Base-by-base conservation (phyloP, 2,888 invertebrate genomes). In the Caenorhabditis angaria region DNA sequence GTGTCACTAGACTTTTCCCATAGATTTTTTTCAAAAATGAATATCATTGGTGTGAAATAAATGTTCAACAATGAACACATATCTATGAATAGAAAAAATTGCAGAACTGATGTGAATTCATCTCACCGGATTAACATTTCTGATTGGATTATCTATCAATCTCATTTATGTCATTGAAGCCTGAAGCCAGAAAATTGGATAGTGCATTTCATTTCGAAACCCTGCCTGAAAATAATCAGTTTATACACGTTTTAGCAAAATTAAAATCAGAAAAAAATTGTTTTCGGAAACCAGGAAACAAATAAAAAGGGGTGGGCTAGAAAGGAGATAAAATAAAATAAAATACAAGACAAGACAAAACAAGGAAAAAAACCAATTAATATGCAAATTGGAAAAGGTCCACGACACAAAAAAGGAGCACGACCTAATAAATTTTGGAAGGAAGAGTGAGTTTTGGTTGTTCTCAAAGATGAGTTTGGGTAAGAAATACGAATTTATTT, bases 381-480 rank as follows among this genome's bases (percentile, higher is more conserved):
- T 62, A 50, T 63, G 60, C 56, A 63, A 64, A 64, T 64, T 54
- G 60, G 60, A 51, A 60, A 62, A 66, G 35, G 56, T n/a, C 47
- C 29, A 57, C 47, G 47, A 62, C 54, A 58, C 59, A 62, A 56
- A 56, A 68, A 60, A 56, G 53, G 61, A 66, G 57, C 61, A 61
- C 8, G 41, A 41, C 41, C 41, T 41, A 41, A 41, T 41, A 41
- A 41, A 41, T 41, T 41, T 41, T 18, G 18, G 41, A 14, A 58
- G 67, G 62, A 67, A 67, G 56, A 54, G 54, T 41, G 41, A 41
- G 41, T 41, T 41, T 41, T 41, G 5, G 41, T 41, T 18, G 41
- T 41, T 12, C 28, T 35, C 53, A 29, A 10, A 14, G 29, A 27
- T 27, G 20, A 53, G 20, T 53, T 53, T 24, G 3, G 53, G 12